These are phyloP conservation scores for Caenorhabditis sp. DNA, from an alignment of 2,888 invertebrate genomes.

Conservation along the genomic window DNA sequence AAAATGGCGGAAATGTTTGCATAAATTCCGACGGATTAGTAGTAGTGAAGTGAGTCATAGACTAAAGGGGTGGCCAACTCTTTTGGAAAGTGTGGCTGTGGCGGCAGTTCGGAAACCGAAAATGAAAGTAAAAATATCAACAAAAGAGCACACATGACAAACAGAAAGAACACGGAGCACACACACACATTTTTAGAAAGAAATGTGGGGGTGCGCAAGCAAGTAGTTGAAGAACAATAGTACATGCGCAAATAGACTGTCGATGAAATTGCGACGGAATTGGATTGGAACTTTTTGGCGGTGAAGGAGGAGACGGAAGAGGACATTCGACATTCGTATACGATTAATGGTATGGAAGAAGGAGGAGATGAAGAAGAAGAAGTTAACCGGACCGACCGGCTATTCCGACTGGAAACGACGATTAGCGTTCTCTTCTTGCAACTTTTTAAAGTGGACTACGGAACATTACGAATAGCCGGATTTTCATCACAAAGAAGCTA, in stretches of 20 bases:
- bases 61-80: too few relatives aligned
- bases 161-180: conserved; percentile 12
- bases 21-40: conserved; percentile 42
- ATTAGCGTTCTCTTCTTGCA: too few relatives aligned
- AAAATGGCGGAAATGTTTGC: conserved; percentile 32
- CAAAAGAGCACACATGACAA: conserved; percentile 25
- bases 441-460: too few relatives aligned
- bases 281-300: not conserved
- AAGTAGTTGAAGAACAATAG: conserved; percentile 38
- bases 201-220: conserved; percentile 22
- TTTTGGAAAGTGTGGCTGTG: too few relatives aligned
- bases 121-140: conserved; percentile 48
- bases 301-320: not conserved
- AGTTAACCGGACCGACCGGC: too few relatives aligned
- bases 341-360: not conserved
- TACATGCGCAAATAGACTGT: conserved; percentile 45
- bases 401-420: too few relatives aligned
- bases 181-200: conserved; percentile 24
- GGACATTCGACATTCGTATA: not conserved
- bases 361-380: not conserved
- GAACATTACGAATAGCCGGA: too few relatives aligned
- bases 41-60: conserved; percentile 29
- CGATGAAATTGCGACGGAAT: conserved; percentile 1
- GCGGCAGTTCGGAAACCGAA: not conserved
- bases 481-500: too few relatives aligned